Base-by-base conservation (phyloP, 2,888 invertebrate genomes). In the Perizoma flavofasciatum region DNA sequence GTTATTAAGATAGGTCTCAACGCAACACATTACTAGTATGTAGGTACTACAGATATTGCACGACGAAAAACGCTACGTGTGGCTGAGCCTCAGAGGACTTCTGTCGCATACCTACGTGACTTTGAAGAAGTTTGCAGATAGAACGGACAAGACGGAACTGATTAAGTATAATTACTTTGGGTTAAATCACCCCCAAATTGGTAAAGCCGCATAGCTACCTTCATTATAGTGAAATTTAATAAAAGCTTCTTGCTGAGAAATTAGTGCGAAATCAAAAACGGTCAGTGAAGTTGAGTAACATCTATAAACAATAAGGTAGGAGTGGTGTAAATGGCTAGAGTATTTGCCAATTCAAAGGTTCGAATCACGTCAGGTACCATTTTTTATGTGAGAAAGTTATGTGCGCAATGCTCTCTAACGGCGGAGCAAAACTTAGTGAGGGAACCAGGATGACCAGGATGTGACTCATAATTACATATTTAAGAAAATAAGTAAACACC, bases 81-180 rank as follows among this genome's bases (percentile, higher is more conserved):
- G 33, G 7, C n/a, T 9, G 22, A 11, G n/a, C 40, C 22, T 11
- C 44, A 37, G 35, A 35, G 5, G 11, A 49, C 46, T 55, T 68
- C 68, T 68, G 63, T 70, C 58, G 51, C 55, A 48, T 7, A 37
- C 5, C 5, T 66, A 74, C 73, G 77, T 78, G 73, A 74, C 73
- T 73, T 71, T 69, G 46, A 56, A 59, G 62, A 67, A 73, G 63
- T 22, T 45, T 51, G 7, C 34, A 34, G 40, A 9, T 45, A 56
- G 34, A 41, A 53, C 43, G 49, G 37, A 56, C 47, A 44, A 54
- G 48, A 34, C 56, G 32, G 35, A 41, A 50, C 47, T 48, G 41
- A 56, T 59, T 56, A 59, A 49, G 22, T 22, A 22, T 22, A 56
- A 59, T 47, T 10, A 43, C 40, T 34, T n/a, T 40, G 33, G 5